Base-by-base conservation (phyloP, 1,140 invertebrate genomes). In the Drosophila willistoni region DNA sequence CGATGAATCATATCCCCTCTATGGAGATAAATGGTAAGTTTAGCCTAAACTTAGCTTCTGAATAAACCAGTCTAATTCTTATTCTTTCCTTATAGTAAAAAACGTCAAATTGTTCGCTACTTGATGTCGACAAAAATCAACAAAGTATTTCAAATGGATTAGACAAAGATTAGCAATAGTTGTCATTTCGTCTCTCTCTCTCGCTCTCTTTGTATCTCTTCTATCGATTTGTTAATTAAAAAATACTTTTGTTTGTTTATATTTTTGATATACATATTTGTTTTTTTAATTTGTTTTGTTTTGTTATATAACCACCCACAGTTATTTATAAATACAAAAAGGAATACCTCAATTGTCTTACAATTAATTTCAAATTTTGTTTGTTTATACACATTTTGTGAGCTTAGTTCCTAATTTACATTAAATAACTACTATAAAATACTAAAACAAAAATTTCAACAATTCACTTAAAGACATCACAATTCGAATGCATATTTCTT, bases 381-480 rank as follows among this genome's bases (percentile, higher is more conserved):
- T 60, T 63, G 69, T 75, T 65, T 60, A 55, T 64, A 55, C 68
- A 75, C 64, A 71, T 57, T 72, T 78, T 67, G 59, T 74, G 57
- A 70, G 63, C 75, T 82, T 82, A 76, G 33, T 17, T n/a, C 29
- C 34, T 76, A 72, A 71, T 2, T 22, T 51, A 63, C 34, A 59
- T 66, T 69, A 73, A 54, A 44, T 55, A 71, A 61, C 47, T 67
- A 71, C 6, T 51, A 55, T 29, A 77, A 64, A 78, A 78, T 77
- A 77, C 74, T 78, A 83, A 87, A 77, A 77, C 79, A 80, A 80
- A 79, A 87, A 87, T 87, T 87, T 89, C 84, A 87, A 87, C 83
- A 87, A 80, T 89, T 83, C 73, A 87, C 83, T 87, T 86, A 73
- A 89, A 79, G 73, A 77, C 83, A 87, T 87, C 84, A 87, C 83